Evolutionary conservation across 2,113 vertebrate species (phyloP).

Genomic region (Propithecus coquereli): DNA sequence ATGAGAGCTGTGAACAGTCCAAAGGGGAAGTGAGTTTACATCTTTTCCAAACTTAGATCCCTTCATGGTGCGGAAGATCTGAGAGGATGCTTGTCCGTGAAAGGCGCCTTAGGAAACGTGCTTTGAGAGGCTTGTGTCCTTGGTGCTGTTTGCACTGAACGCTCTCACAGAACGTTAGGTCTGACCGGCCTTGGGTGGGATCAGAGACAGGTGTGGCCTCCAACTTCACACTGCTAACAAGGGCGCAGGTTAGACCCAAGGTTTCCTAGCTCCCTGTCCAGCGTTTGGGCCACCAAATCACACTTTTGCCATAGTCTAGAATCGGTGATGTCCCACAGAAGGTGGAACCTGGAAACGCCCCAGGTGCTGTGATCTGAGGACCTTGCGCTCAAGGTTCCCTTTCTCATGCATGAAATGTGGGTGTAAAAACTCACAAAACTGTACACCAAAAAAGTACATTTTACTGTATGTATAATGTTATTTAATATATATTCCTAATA

Average conservation of each 20-base stretch:
- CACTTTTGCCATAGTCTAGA: neutral
- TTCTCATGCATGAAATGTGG: neutral
- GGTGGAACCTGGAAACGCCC: neutral
- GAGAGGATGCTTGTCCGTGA: neutral
- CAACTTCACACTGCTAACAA: neutral
- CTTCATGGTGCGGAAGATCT: too few relatives aligned
- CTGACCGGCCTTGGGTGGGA: neutral
- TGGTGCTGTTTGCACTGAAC: accelerated
- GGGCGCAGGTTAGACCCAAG: neutral
- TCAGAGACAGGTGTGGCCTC: neutral
- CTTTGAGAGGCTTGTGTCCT: accelerated
- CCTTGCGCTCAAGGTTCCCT: neutral
- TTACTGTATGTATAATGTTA: neutral
- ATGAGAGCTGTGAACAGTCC: neutral
- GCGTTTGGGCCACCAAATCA: neutral
- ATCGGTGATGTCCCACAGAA: neutral
- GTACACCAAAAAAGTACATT: neutral
- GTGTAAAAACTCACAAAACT: neutral
- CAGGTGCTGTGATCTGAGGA: neutral
- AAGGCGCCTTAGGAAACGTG: accelerated
- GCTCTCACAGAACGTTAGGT: accelerated
- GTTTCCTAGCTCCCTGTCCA: neutral
- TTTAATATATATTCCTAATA: neutral
- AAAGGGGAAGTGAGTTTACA: neutral
- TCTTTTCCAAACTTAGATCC: neutral